Conservation (phyloP, 2,113 vertebrate genomes). For the Mixornis gularis region DNA sequence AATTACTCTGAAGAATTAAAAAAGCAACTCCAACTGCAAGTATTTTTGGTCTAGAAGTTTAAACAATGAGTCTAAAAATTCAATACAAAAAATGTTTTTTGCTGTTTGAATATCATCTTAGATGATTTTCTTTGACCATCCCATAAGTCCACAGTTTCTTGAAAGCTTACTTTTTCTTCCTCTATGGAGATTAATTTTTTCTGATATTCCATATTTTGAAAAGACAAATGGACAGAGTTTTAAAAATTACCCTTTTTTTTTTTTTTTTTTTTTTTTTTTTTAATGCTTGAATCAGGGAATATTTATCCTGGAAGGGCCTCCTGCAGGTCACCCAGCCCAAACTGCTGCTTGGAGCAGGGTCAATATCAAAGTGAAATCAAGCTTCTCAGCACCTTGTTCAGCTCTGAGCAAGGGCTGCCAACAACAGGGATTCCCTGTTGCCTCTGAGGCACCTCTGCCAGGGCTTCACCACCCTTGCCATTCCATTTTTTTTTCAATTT, state of each 20-base stretch:
- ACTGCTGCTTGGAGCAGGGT: not conserved
- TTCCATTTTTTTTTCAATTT: accelerated
- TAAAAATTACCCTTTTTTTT: too few relatives aligned
- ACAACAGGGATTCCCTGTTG: not conserved
- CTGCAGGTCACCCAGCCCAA: not conserved
- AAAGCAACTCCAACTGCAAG: not conserved
- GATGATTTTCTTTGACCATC: not conserved
- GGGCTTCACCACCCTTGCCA: not conserved
- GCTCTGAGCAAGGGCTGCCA: not conserved
- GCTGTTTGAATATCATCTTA: not conserved
- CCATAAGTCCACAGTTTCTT: not conserved
- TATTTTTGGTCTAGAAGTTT: not conserved
- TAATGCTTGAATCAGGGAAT: not conserved
- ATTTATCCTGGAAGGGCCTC: not conserved
- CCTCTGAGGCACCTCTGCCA: not conserved
- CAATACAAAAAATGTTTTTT: not conserved
- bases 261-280: not conserved
- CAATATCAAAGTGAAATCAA: not conserved
- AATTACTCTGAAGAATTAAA: not conserved
- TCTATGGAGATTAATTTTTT: not conserved
- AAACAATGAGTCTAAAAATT: not conserved
- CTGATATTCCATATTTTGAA: not conserved
- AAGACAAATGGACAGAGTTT: not conserved
- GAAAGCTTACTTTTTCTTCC: not conserved
- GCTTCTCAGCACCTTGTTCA: not conserved